phyloP scores from a whole-genome alignment of 2,888 invertebrate genomes.

The Perizoma flavofasciatum region DNA sequence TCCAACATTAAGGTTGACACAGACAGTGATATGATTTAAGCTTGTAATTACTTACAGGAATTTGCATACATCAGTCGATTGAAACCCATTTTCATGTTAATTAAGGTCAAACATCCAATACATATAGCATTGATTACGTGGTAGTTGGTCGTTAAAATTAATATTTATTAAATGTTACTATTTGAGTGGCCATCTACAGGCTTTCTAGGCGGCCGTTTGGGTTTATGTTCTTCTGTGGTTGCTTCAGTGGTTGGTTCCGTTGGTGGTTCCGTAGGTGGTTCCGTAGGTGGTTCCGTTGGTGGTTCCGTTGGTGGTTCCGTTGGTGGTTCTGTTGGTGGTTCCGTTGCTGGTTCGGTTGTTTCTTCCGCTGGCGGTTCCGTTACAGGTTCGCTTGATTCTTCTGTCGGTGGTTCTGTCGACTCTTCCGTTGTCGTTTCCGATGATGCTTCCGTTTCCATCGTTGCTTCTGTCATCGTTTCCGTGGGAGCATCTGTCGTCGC shows the following conservation, averaged over 20 bases:
- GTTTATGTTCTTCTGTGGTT: background rate
- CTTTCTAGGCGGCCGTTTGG: background rate
- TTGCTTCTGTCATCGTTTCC: background rate
- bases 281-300: background rate
- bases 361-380: background rate
- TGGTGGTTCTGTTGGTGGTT: background rate
- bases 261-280: background rate
- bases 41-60: too few relatives aligned
- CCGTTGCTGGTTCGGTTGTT: background rate
- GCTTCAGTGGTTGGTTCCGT: background rate
- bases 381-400: background rate
- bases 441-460: conserved; percentile 1
- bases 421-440: background rate
- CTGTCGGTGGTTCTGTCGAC: background rate
- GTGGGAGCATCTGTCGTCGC: conserved; percentile 4
- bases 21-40: too few relatives aligned
- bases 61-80: too few relatives aligned
- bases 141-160: too few relatives aligned
- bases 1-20: too few relatives aligned
- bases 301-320: conserved; percentile 8
- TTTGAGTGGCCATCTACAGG: background rate
- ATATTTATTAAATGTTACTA: background rate
- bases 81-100: too few relatives aligned
- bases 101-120: too few relatives aligned
- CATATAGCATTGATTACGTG: too few relatives aligned